A percentile compares a stretch with the other conserved stretches of the same genome.
Conservation (phyloP, 2,888 invertebrate genomes). For the Drosophila multiciliata region DNA sequence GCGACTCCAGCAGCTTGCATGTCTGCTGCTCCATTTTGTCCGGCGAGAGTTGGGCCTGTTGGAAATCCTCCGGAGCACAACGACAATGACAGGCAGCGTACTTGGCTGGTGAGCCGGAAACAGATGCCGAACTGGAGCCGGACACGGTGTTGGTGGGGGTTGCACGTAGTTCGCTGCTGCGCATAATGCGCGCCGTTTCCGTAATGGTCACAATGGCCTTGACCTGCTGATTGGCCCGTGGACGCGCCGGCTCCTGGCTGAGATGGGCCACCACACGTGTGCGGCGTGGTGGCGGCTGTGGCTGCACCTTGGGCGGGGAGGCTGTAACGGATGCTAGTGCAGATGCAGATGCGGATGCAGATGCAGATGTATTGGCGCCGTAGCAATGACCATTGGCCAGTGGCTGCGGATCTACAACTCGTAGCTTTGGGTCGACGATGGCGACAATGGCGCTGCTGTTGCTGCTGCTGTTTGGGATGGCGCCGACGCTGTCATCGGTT, state of each 20-base stretch:
- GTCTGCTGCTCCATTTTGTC: conserved; percentile 84
- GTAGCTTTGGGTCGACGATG: conserved; percentile 65
- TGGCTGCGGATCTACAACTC: conserved; percentile 76
- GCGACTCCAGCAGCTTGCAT: conserved; percentile 83
- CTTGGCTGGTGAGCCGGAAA: conserved; percentile 52
- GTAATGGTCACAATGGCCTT: conserved; percentile 74
- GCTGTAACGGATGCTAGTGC: conserved; percentile 15
- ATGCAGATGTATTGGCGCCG: conserved; percentile 1
- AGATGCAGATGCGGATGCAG: conserved; percentile 4
- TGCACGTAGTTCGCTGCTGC: conserved; percentile 47
- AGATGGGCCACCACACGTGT: conserved; percentile 62
- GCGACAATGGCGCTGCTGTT: conserved; percentile 62
- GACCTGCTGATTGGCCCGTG: conserved; percentile 67
- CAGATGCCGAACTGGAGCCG: conserved; percentile 9
- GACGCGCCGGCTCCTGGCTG: conserved; percentile 56
- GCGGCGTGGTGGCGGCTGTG: conserved; percentile 69
- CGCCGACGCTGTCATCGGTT: conserved; percentile 78
- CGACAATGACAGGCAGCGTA: conserved; percentile 82
- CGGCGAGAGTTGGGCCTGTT: conserved; percentile 81
- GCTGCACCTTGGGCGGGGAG: conserved; percentile 44
- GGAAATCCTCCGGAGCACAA: conserved; percentile 84
- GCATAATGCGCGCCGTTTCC: conserved; percentile 75
- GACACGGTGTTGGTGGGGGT: neutral
- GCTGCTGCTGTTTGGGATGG: conserved; percentile 76
- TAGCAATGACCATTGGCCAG: conserved; percentile 67